Base-by-base conservation (phyloP, 1,140 invertebrate species). In the Stegodyphus dumicola region DNA sequence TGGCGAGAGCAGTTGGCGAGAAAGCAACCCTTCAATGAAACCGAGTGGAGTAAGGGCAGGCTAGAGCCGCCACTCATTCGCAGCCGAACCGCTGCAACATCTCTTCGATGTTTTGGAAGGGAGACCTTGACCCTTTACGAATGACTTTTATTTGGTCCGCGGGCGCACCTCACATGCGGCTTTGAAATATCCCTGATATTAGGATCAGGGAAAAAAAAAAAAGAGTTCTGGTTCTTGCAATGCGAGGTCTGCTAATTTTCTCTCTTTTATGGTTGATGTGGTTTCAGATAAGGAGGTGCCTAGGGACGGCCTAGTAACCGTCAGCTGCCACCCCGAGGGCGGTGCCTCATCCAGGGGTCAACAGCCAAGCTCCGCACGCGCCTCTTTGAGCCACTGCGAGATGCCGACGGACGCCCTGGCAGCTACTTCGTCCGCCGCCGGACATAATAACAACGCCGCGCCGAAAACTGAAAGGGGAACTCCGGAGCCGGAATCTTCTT, bases 391-490 rank as follows among this genome's bases (percentile, higher is more conserved):
- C 33, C 33, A 33, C 33, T 18, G 33, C 65, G 56, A 54, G 18
- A 84, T 85, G 80, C 79, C 86, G 54, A 85, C 86, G 67, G 80
- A 84, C 70, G 78, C 81, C 51, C 48, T 70, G 33, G 75, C 70
- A 33, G 33, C 33, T 33, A 33, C 33, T 33, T 33, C 33, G 33
- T 73, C 78, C 15, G 33, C 69, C 51, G 48, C 80, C 54, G 81
- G 53, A 65, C 51, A 51, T 18, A 64, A 51, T 65, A 53, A n/a
- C 49, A 84, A 49, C 66, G 51, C 71, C 51, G 54, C 75, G 60
- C 83, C 85, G 77, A 87, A 78, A 66, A 53, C 78, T 48, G 87
- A 87, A 76, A 73, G 87, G 65, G 76, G 60, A 7, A 87, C 79
- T 49, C 87, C 87, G 18, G 87, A 88, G 76, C 70, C 81, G 9